Evolutionary conservation across 2,888 invertebrate genomes (phyloP), one percentile per base, ranked within the genome.

Genomic region (Hydraecia micacea): DNA sequence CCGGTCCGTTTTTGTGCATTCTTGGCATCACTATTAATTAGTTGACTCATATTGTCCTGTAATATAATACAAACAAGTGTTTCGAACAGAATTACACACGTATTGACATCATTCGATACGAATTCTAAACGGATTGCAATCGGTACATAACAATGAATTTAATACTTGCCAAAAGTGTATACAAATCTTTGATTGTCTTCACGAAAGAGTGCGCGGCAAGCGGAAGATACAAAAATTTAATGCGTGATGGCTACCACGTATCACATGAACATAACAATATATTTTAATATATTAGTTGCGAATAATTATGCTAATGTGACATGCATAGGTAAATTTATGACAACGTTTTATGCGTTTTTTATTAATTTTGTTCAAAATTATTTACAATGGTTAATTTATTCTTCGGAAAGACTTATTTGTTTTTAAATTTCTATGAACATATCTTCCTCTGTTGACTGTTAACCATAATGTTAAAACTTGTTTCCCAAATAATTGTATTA

Each of bases 121-220:
- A 52, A 70, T 76, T 84, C 62, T 39, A 68, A 69, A 73, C 67
- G 39, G 63, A 68, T 66, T 77, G 86, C 81, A 80, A 67, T 85
- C 73, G 49, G 74, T 71, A 77, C 73, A 67, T 71, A 78, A 84
- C 81, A 88, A 89, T 83, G 79, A 77, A 78, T 82, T 73, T 75
- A 80, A 79, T 80, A 80, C 87, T 81, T 77, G 76, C 90, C 89
- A 82, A 88, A 88, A 81, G 15, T 68, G 77, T 69, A 88, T 71
- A 85, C 86, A 87, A 88, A 85, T 85, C 81, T 84, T 85, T 88
- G 74, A 88, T 88, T 88, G 88, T 88, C 58, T 79, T 75, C 67
- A 75, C 73, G n/a, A 79, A 79, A 83, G 77, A 69, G 78, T 79
- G 69, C 69, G 49, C 69, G 49, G 68, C 60, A 73, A 63, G 70